These are phyloP conservation scores for Chalcis sispes DNA, from an alignment of 2,888 invertebrate species.

Conservation along the genomic window DNA sequence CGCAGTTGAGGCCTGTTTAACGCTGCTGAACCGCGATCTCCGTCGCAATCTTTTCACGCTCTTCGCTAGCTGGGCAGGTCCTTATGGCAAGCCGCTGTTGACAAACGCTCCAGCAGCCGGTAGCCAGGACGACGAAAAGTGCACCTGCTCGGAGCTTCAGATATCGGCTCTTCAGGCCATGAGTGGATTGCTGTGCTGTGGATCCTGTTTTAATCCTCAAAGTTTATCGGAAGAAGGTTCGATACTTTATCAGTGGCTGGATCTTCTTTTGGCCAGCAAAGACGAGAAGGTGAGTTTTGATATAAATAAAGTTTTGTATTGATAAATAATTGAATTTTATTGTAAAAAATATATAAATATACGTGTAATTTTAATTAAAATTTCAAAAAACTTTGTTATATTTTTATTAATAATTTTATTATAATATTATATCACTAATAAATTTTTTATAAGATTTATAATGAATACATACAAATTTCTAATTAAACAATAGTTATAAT, in stretches of 20 bases:
- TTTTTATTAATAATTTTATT: too few relatives aligned
- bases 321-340: neutral
- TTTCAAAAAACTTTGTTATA: too few relatives aligned
- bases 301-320: neutral
- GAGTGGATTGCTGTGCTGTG: slow-evolving; percentile 96
- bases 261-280: slow-evolving; percentile 90
- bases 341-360: neutral
- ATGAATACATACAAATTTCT: too few relatives aligned
- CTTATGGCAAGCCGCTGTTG: slow-evolving; percentile 84
- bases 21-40: slow-evolving; percentile 90
- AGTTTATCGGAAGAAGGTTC: slow-evolving; percentile 93
- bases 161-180: slow-evolving; percentile 86
- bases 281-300: slow-evolving; percentile 85
- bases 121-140: slow-evolving; percentile 70
- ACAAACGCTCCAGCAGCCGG: slow-evolving; percentile 56
- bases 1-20: slow-evolving; percentile 90
- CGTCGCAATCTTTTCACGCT: slow-evolving; percentile 92
- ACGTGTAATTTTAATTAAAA: too few relatives aligned
- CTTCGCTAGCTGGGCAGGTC: slow-evolving; percentile 96
- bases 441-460: too few relatives aligned
- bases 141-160: slow-evolving; percentile 76
- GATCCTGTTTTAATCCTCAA: slow-evolving; percentile 92
- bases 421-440: too few relatives aligned
- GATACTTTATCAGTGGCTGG: slow-evolving; percentile 94
- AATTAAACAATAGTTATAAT: too few relatives aligned